Evolutionary conservation across 2,113 vertebrate species (phyloP), one percentile per base, ranked within the genome.

Genomic region (Mugil cephalus): DNA sequence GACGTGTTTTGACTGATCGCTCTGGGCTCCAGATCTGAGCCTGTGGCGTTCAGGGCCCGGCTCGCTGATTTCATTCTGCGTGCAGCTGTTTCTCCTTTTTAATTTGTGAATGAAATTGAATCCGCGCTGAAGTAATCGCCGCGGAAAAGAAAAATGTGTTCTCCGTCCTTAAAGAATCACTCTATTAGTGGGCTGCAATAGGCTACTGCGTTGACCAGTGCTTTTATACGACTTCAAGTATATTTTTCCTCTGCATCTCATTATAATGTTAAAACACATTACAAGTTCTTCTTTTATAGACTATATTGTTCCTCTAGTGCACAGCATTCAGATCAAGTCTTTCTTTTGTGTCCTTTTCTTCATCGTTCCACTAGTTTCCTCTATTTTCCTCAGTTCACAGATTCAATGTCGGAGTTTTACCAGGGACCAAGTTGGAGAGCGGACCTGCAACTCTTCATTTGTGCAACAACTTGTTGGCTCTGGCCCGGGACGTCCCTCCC

Each of bases 401-500:
- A 82, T 99, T 99, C 88, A 93, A 90, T 4, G 96, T 99, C 54
- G 94, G 92, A 1, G 94, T 99, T 58, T 93, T 96, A 24, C 95
- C 98, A 1, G 97, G 97, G 80, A 99, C 97, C 68, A 98, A 96
- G 82, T 84, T 99, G 71, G 98, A 98, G 87, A 95, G 93, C 0
- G 98, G 98, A 53, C 95, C 95, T 0, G 97, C 98, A 7, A 96
- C 95, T 10, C 96, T 99, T 17, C 97, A 99, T 77, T 90, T 99
- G 87, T 99, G 98, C 93, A 99, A 99, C 68, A 96, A 96, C 74
- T 64, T 96, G 38, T 92, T 99, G 2, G 96, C 95, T 19, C 93
- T 99, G 6, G 94, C 92, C 34, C 93, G 95, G 55, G 96, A 97
- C 62, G 14, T 94, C 51, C 97, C 97, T 1, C 96, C 98, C 0